Evolutionary conservation across 2,797 vertebrate species (phyloP).

Genomic region (Sebastes aleutianus): DNA sequence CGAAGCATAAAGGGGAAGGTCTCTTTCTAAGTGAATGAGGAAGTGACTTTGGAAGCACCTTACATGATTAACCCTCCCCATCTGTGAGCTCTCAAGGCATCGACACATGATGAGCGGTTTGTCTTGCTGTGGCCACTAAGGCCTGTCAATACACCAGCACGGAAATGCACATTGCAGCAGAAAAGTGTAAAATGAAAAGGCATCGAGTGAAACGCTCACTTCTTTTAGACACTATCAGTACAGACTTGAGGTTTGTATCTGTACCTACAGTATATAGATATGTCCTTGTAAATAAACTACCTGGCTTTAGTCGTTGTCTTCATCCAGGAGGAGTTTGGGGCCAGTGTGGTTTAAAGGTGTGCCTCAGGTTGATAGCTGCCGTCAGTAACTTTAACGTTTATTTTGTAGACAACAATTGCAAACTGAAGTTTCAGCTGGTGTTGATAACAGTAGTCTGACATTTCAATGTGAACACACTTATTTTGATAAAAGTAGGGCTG

Average conservation of each 20-base stretch:
- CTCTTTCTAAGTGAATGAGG: conserved; percentile 52
- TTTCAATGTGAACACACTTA: neutral
- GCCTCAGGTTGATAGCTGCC: neutral
- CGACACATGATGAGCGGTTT: neutral
- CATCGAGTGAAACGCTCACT: neutral
- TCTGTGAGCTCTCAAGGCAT: neutral
- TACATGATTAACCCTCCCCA: conserved; percentile 33
- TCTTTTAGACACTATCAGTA: neutral
- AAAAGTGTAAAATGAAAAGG: neutral
- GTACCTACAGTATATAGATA: neutral
- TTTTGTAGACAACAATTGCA: neutral
- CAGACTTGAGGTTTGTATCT: neutral
- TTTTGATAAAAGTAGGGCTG: neutral
- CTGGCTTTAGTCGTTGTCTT: neutral
- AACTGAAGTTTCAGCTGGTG: neutral
- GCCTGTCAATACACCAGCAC: neutral
- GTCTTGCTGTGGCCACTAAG: neutral
- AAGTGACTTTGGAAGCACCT: conserved; percentile 37
- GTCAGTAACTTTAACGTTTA: neutral
- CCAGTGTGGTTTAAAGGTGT: neutral
- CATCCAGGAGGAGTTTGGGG: neutral
- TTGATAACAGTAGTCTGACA: neutral
- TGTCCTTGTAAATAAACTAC: neutral
- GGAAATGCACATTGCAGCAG: neutral
- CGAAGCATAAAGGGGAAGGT: conserved; percentile 31